A percentile compares a stretch with the other conserved stretches of the same genome.
Conservation (phyloP, 2,888 invertebrate species). For the Leptopilina syphax region DNA sequence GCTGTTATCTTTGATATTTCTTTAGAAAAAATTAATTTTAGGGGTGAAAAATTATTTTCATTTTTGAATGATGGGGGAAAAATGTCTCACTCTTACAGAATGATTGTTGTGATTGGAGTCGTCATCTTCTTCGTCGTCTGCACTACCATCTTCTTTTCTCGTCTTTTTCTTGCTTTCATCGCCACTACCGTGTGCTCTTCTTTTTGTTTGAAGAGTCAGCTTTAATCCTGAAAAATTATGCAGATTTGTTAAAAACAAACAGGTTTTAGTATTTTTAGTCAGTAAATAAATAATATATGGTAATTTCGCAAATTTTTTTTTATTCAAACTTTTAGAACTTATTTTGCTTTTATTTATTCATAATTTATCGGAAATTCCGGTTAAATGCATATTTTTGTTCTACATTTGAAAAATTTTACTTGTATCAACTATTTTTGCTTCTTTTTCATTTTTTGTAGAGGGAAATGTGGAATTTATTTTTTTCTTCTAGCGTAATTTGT, state of each 20-base stretch:
- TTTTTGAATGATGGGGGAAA: no score
- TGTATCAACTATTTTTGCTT: no score
- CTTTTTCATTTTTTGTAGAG: no score
- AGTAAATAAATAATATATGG: slow-evolving; percentile 1
- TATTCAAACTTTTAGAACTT: not conserved
- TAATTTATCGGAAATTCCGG: no score
- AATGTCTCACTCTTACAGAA: slow-evolving; percentile 72
- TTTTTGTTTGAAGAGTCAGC: slow-evolving; percentile 92
- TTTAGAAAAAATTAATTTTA: no score
- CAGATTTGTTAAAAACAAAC: not conserved
- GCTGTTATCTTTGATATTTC: no score
- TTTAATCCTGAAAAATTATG: slow-evolving; percentile 83
- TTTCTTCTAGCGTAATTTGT: no score
- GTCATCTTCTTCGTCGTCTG: slow-evolving; percentile 77
- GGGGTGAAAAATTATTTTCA: no score
- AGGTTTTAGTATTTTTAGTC: not conserved
- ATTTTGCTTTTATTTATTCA: no score
- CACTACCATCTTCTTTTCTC: slow-evolving; percentile 75
- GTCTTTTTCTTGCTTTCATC: slow-evolving; percentile 71
- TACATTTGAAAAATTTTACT: no score
- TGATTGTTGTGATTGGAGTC: slow-evolving; percentile 77
- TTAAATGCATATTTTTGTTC: no score
- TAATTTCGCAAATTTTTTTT: not conserved
- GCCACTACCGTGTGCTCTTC: slow-evolving; percentile 75
- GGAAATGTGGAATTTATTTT: no score